A percentile compares a stretch with the other conserved stretches of the same genome.
Evolutionary conservation across 2,888 invertebrate genomes (phyloP).

Genomic region (Tanypteryx hageni): DNA sequence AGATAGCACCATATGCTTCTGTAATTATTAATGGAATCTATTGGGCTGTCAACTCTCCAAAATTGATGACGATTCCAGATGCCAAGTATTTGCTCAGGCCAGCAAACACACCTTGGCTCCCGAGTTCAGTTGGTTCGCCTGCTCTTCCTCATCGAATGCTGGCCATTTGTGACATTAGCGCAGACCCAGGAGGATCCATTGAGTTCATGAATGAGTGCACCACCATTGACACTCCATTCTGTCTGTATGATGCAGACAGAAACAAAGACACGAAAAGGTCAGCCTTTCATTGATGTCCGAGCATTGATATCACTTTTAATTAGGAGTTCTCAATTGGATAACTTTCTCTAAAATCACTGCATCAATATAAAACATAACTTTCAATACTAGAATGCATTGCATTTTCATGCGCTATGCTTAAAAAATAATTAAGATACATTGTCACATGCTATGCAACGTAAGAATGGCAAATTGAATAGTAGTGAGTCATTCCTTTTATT

Average conservation of each 20-base stretch:
- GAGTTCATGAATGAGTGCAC: slow-evolving; percentile 99
- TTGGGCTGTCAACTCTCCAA: slow-evolving; percentile 98
- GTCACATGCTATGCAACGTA: neutral
- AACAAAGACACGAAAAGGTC: slow-evolving; percentile 96
- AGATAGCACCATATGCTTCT: slow-evolving; percentile 98
- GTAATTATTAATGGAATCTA: slow-evolving; percentile 99
- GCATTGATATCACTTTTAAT: too few relatives aligned
- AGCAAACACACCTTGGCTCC: slow-evolving; percentile 94
- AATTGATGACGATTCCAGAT: slow-evolving; percentile 97
- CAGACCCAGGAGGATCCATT: slow-evolving; percentile 98
- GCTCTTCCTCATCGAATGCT: slow-evolving; percentile 93
- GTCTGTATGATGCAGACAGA: slow-evolving; percentile 98
- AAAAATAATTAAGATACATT: neutral
- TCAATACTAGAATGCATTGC: neutral
- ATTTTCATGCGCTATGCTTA: neutral
- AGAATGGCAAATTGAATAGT: neutral
- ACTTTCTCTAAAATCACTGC: neutral
- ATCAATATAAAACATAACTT: neutral
- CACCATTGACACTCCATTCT: slow-evolving; percentile 99
- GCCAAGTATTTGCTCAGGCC: slow-evolving; percentile 95
- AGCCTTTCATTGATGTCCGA: slow-evolving; percentile 64
- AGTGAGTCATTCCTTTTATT: neutral
- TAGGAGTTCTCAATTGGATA: too few relatives aligned
- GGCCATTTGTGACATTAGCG: slow-evolving; percentile 98
- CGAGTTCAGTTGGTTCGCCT: slow-evolving; percentile 91